Conservation (phyloP, 2,113 vertebrate genomes). For the Vombatus ursinus region DNA sequence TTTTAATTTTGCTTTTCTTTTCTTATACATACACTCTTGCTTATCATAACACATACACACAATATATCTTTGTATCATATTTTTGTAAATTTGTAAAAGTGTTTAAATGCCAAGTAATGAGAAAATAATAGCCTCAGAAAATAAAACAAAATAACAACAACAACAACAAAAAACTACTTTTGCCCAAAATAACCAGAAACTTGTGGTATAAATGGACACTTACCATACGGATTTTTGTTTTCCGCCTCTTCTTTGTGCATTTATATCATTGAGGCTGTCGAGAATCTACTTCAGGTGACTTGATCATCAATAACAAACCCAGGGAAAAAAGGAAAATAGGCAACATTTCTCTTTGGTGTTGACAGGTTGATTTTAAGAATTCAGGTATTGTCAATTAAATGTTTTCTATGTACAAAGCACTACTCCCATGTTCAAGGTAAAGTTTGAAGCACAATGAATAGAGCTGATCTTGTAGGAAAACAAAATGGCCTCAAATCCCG, state of each 20-base stretch:
- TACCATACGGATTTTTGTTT: background rate
- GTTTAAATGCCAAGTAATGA: background rate
- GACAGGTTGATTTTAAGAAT: background rate
- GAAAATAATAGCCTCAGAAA: background rate
- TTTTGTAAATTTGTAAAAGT: background rate
- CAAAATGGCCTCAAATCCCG: background rate
- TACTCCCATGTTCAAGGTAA: background rate
- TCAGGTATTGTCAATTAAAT: background rate
- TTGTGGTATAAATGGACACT: background rate
- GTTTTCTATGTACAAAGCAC: background rate
- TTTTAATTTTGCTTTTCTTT: background rate
- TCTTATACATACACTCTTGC: background rate
- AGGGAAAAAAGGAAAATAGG: background rate
- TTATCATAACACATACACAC: background rate
- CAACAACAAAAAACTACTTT: background rate
- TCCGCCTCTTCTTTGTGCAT: background rate
- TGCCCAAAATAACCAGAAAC: background rate
- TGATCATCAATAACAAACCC: background rate
- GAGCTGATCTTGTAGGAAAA: background rate
- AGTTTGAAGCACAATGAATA: background rate
- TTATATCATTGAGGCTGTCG: background rate
- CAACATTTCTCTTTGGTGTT: background rate
- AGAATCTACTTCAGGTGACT: background rate
- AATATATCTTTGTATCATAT: background rate
- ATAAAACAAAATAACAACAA: background rate